Percentiles rank a stretch among this genome's conserved stretches.
Evolutionary conservation across 2,113 vertebrate genomes (phyloP).

Genomic region (Prochilodus magdalenae): DNA sequence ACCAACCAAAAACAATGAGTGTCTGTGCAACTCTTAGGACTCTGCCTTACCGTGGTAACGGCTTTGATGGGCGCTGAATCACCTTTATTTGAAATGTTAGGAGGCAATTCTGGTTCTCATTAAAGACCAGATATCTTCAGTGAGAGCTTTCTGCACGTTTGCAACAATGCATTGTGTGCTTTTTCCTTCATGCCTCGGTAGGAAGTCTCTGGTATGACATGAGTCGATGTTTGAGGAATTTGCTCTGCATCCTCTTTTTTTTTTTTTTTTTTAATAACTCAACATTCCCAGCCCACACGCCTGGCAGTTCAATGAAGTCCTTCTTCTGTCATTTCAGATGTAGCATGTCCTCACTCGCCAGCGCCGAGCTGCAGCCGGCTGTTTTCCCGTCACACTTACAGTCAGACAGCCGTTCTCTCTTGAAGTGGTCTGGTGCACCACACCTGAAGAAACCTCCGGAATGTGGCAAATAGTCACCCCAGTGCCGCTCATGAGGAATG

Average conservation of each 20-base stretch:
- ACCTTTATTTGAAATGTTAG: too few species aligned
- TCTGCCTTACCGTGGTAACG: too few species aligned
- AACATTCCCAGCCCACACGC: constrained; percentile 21
- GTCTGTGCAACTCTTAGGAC: too few species aligned
- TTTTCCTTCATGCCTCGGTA: constrained; percentile 10
- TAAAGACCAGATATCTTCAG: background rate
- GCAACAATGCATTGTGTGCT: constrained; percentile 17
- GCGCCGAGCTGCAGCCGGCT: constrained; percentile 24
- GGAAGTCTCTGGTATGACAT: background rate
- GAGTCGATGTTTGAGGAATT: constrained; percentile 33
- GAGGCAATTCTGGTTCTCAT: background rate
- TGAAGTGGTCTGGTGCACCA: constrained; percentile 43
- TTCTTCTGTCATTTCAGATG: constrained; percentile 25
- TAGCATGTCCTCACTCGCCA: constrained; percentile 48
- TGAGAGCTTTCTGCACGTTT: background rate
- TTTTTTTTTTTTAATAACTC: constrained; percentile 19
- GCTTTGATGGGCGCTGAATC: background rate
- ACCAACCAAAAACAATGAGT: too few species aligned
- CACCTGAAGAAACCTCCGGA: constrained; percentile 48
- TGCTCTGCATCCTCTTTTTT: constrained; percentile 22
- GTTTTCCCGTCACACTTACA: constrained; percentile 36
- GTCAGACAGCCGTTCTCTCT: constrained; percentile 8
- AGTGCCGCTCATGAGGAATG: constrained; percentile 18
- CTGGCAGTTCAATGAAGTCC: constrained; percentile 19
- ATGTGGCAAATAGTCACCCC: constrained; percentile 16